These are phyloP conservation scores for Cynodonichthys magdalenae DNA, from an alignment of 2,797 vertebrate genomes.

Conservation along the genomic window DNA sequence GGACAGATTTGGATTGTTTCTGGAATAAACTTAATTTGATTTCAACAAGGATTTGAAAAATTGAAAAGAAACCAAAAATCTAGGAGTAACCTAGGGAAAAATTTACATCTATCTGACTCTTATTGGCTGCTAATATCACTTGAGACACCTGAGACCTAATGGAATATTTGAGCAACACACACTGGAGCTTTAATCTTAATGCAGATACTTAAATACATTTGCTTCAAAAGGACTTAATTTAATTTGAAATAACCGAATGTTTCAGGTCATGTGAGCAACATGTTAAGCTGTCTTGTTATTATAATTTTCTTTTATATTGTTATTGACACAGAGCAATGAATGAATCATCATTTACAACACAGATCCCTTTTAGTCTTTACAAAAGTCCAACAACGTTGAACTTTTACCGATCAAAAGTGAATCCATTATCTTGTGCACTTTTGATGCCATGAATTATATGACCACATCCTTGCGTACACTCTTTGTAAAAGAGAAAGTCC, in stretches of 20 bases:
- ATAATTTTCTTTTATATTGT: constrained; percentile 13
- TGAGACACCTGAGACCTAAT: no score
- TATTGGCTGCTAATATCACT: constrained; percentile 15
- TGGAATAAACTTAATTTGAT: constrained; percentile 18
- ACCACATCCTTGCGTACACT: constrained; percentile 59
- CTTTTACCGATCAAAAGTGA: constrained; percentile 53
- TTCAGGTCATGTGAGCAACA: background rate
- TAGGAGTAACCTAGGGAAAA: no score
- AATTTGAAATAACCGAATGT: constrained; percentile 12
- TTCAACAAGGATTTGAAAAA: background rate
- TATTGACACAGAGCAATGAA: constrained; percentile 31
- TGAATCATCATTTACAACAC: constrained; percentile 40
- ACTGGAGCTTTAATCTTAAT: no score
- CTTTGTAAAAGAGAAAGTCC: constrained; percentile 64
- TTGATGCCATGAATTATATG: constrained; percentile 48
- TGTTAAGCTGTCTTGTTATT: constrained; percentile 8
- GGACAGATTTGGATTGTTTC: constrained; percentile 5
- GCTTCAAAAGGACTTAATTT: constrained; percentile 44
- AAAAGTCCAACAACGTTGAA: constrained; percentile 50
- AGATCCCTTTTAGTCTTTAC: constrained; percentile 40
- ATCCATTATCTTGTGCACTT: constrained; percentile 55
- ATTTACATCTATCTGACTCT: background rate
- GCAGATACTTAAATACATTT: constrained; percentile 59
- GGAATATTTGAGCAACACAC: no score
- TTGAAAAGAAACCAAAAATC: background rate